Base-by-base conservation (phyloP, 1,140 invertebrate genomes). In the Psix sp. region DNA sequence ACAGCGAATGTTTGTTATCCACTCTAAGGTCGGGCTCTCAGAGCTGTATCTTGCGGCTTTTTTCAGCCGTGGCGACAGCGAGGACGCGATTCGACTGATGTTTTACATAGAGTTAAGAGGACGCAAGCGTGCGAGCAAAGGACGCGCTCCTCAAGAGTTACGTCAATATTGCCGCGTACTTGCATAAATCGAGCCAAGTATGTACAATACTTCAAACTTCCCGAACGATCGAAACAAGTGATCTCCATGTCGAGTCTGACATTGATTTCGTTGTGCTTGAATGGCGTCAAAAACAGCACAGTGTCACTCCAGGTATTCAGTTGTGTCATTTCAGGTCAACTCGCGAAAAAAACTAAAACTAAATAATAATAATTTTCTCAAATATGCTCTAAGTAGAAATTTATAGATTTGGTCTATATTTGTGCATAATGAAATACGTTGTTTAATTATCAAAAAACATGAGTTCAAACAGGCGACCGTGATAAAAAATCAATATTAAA, bases 111-210 rank as follows among this genome's bases (percentile, higher is more conserved):
- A 67, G 40, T 66, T 46, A 42, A 81, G 74, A 56, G 73, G 60
- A 80, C 75, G 63, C 74, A 66, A 75, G 35, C 63, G 60, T 51
- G 39, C 49, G 16, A 31, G 49, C 48, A 45, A 62, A 78, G 76
- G 73, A 70, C 70, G 62, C 72, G 74, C 73, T 72, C 38, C 9
- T 63, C 40, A 31, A 81, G 81, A 81, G 81, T 74, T 77, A 51
- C 52, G 77, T 77, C 79, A 82, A 82, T 82, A 82, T 80, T 80
- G 77, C 77, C 59, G 62, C 65, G 59, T 76, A 62, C 76, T 78
- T 74, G 76, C 71, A 73, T 57, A 74, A 78, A 76, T 81, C 73
- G 76, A 62, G 38, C 54, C 48, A 57, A 56, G 71, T 74, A 54
- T 67, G 63, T 67, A 63, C 71, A 57, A 67, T 49, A 40, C 73